Percentiles rank a stretch among this genome's conserved stretches.
Conservation (phyloP, 2,888 invertebrate genomes). For the Chalcis sispes region DNA sequence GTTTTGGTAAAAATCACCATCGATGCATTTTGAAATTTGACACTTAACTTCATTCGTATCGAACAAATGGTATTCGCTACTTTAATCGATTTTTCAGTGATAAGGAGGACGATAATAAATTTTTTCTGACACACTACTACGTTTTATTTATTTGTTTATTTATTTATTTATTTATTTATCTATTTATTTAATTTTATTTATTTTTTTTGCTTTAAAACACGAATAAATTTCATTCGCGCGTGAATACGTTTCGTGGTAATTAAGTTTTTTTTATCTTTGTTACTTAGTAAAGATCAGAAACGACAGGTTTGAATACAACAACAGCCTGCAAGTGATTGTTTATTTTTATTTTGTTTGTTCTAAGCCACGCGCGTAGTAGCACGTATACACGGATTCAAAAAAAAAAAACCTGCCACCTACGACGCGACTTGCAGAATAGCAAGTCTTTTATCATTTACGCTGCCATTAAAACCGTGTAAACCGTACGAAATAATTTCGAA, state of each 20-base stretch:
- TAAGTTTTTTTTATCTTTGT: slow-evolving; percentile 36
- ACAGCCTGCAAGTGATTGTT: slow-evolving; percentile 54
- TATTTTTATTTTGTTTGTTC: slow-evolving; percentile 43
- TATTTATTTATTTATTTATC: too few relatives aligned
- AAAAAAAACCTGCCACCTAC: slow-evolving; percentile 38
- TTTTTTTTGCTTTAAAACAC: slow-evolving; percentile 46
- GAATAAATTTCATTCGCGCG: slow-evolving; percentile 47
- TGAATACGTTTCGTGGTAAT: slow-evolving; percentile 40
- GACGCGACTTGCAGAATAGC: slow-evolving; percentile 3
- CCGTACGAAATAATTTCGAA: slow-evolving; percentile 48
- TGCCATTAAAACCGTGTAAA: slow-evolving; percentile 29
- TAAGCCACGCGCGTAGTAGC: slow-evolving; percentile 44
- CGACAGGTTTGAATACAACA: slow-evolving; percentile 44
- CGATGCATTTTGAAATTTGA: slow-evolving; percentile 57
- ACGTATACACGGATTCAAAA: slow-evolving; percentile 41
- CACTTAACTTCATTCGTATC: slow-evolving; percentile 57
- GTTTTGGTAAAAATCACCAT: slow-evolving; percentile 68
- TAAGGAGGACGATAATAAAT: slow-evolving; percentile 49
- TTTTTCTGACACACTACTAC: slow-evolving; percentile 52
- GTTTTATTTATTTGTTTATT: too few relatives aligned
- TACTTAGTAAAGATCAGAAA: slow-evolving; percentile 49
- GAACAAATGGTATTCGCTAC: slow-evolving; percentile 56
- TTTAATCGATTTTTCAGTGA: slow-evolving; percentile 47
- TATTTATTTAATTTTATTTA: too few relatives aligned
- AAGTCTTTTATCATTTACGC: slow-evolving; percentile 1